Conservation (phyloP, 23 tunicate genomes). For the Styela clava region DNA sequence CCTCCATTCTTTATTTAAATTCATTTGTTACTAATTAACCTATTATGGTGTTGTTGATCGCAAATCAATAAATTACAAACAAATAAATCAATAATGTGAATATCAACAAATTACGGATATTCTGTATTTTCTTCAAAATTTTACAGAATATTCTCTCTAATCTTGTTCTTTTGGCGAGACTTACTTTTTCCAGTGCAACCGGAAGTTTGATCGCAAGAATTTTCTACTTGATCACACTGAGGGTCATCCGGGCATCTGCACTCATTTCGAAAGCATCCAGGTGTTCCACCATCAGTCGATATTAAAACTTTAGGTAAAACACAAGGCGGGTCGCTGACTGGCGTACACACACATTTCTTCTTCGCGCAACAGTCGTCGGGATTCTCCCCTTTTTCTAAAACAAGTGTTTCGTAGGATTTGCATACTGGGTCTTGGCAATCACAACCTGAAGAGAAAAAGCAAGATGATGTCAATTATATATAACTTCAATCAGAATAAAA, state of each 20-base stretch:
- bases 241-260: neutral
- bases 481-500: too few relatives aligned
- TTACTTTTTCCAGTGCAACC: neutral
- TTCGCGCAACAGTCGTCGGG: slow-evolving; percentile 13
- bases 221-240: neutral
- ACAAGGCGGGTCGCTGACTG: neutral
- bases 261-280: neutral
- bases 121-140: too few relatives aligned
- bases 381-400: neutral
- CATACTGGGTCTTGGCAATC: neutral
- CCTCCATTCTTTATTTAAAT: too few relatives aligned
- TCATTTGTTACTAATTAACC: too few relatives aligned
- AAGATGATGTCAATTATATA: too few relatives aligned
- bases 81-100: too few relatives aligned
- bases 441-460: too few relatives aligned
- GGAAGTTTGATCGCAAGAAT: neutral
- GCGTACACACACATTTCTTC: slow-evolving; percentile 5
- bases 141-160: too few relatives aligned
- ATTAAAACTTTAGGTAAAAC: neutral
- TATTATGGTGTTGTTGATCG: too few relatives aligned
- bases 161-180: too few relatives aligned
- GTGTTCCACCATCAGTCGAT: neutral
- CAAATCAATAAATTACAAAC: too few relatives aligned
- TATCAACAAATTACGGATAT: too few relatives aligned
- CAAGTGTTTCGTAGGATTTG: neutral